Base-by-base conservation (phyloP, 2,888 invertebrate species). In the Platerodrilus igneus region DNA sequence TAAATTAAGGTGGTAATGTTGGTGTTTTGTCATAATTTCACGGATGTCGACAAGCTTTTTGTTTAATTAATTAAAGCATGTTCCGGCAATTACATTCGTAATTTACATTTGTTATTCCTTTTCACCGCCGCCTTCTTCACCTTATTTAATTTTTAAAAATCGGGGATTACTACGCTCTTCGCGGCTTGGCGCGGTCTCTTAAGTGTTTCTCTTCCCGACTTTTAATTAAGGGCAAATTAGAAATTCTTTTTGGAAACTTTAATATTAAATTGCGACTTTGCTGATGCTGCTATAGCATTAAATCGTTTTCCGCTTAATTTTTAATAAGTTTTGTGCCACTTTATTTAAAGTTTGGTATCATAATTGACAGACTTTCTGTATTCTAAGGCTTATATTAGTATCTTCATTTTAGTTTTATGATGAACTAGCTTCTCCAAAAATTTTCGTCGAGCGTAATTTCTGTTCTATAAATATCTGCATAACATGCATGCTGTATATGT, bases 61-160 rank as follows among this genome's bases (percentile, higher is more conserved):
- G 60, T 62, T 58, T 64, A 62, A 64, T 64, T 66, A 64, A 66
- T 66, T 63, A 62, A 60, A 56, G 58, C 60, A 54, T 56, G 64
- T 64, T 63, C 62, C 62, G 59, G 60, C 58, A 62, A 62, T 63
- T 63, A 59, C 55, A 48, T 44, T 22, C 37, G 37, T 41, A 41
- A 45, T 45, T 45, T 45, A 41, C 45, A 45, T 45, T 37, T 36
- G 37, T 44, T 39, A 39, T 44, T 39, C 32, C 39, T 50, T 49
- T 51, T 48, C n/a, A 47, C 51, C 53, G 52, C 48, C 56, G 52
- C 50, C 50, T 51, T 47, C 45, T 53, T 51, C 49, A 51, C 50
- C 40, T 48, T 53, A 54, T 57, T 58, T 57, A 56, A 54, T 54
- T 53, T 51, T 57, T 51, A 51, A 55, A 48, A 50, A 44, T n/a